Conservation (phyloP, 2,888 invertebrate species). For the Orthosia cruda region DNA sequence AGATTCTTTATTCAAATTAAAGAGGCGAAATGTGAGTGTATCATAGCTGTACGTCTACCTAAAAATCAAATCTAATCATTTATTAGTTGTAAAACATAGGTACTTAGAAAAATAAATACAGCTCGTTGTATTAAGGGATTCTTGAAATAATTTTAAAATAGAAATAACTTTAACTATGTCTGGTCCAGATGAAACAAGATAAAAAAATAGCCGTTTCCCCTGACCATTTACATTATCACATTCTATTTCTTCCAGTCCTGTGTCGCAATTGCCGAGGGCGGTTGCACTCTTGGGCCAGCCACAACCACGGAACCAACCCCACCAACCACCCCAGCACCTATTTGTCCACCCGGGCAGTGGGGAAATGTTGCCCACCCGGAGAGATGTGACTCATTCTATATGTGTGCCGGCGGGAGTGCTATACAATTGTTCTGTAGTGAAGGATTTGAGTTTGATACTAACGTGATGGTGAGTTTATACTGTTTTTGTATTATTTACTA, state of each 20-base stretch:
- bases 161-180: too few species aligned
- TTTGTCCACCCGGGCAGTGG: conserved; percentile 42
- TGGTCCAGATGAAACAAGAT: too few species aligned
- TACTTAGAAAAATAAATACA: too few species aligned
- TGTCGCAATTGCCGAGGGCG: conserved; percentile 38
- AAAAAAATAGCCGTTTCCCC: too few species aligned
- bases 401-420: conserved; percentile 70
- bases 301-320: conserved; percentile 33
- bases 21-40: too few species aligned
- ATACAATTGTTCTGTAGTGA: conserved; percentile 69
- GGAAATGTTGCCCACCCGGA: conserved; percentile 55
- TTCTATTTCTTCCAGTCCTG: conserved; percentile 19
- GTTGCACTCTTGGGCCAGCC: conserved; percentile 41
- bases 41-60: too few species aligned
- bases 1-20: too few species aligned
- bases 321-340: conserved; percentile 8
- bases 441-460: conserved; percentile 73
- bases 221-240: neutral
- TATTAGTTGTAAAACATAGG: too few species aligned
- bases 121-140: too few species aligned
- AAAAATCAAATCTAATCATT: too few species aligned
- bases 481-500: neutral
- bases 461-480: conserved; percentile 22
- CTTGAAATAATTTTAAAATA: too few species aligned
- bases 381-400: conserved; percentile 56